Base-by-base conservation (phyloP, 2,797 vertebrate species). In the Numenius phaeopus region DNA sequence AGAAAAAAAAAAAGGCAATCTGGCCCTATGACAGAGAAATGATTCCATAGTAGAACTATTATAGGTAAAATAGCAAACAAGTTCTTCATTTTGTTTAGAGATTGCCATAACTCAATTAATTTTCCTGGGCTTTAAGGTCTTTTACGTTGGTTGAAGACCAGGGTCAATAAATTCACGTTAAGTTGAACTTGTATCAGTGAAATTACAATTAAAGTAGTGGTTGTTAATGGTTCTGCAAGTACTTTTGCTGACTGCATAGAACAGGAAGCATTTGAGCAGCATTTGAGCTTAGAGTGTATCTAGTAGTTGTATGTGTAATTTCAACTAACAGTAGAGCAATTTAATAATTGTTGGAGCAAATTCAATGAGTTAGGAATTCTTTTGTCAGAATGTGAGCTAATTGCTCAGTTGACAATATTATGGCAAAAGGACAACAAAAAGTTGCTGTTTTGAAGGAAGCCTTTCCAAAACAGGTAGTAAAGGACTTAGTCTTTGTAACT, bases 1-100 rank as follows among this genome's bases (percentile, higher is more conserved):
- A 70, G 19, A 1, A 27, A 44, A 50, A 39, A 46, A 49, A 30
- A 9, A 11, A 1, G 1, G 2, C 12, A 11, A 14, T 57, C 6
- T 15, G 10, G 5, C 11, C 15, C 20, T 12, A n/a, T 47, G 34
- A 54, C 4, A 62, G 2, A 73, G 23, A 78, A 73, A 32, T n/a
- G 14, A 73, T 54, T 57, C 8, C 1, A 34, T 37, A 57, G 10
- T 14, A 27, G 59, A 69, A 71, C 20, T 58, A 29, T 54, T 42
- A 6, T 10, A 73, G 19, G 11, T 71, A 57, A 78, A 67, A 65
- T 52, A 57, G 1, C 14, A 34, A 71, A 5, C 1, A n/a, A 9
- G 4, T 14, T 42, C 61, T 69, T 30, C 0, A 10, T 86, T 72
- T 75, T 81, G 15, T 75, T 89, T 73, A 46, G 14, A 14, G 5